Evolutionary conservation across 2,113 vertebrate genomes (phyloP).

Genomic region (Ifrita kowaldi): DNA sequence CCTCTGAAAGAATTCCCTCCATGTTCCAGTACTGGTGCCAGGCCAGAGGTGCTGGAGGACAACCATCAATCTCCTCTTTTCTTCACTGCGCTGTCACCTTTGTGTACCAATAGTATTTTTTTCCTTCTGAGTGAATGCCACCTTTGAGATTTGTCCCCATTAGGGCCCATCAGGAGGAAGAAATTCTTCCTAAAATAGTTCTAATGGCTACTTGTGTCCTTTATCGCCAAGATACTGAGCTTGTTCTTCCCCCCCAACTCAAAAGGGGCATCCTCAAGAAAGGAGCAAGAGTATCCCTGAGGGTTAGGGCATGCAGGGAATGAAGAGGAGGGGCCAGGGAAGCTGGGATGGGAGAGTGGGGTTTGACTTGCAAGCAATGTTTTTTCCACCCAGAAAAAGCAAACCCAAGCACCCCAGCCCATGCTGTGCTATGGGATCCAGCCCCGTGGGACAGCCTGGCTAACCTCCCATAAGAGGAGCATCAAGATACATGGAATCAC

Average conservation of each 20-base stretch:
- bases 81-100: background rate
- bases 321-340: background rate
- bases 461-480: background rate
- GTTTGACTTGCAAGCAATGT: background rate
- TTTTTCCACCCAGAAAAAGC: background rate
- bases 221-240: background rate
- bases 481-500: background rate
- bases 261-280: background rate
- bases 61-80: background rate
- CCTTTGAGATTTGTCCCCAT: background rate
- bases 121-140: background rate
- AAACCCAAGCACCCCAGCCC: background rate
- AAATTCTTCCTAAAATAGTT: background rate
- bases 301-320: background rate
- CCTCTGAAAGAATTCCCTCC: background rate
- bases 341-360: background rate
- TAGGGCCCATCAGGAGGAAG: background rate
- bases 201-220: background rate
- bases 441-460: background rate
- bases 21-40: background rate
- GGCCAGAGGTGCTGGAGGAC: accelerated
- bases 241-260: background rate
- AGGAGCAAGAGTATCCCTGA: background rate
- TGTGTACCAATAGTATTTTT: background rate
- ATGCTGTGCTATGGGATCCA: background rate